Base-by-base conservation (phyloP, 1,140 invertebrate genomes). In the Pseudomyrmex cubaensis region DNA sequence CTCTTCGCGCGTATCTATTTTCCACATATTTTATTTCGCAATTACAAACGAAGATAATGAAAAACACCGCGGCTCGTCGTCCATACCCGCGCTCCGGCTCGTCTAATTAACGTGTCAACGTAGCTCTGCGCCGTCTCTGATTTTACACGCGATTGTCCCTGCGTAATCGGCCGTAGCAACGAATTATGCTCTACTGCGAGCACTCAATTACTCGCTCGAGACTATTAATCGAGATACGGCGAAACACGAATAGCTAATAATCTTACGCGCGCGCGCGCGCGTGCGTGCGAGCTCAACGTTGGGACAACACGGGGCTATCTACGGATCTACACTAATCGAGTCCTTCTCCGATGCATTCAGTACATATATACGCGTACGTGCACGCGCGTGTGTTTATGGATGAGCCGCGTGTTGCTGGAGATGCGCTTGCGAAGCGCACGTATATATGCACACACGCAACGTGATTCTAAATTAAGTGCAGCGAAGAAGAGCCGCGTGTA, bases 271-370 rank as follows among this genome's bases (percentile, higher is more conserved):
- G 69, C 48, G 50, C 48, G 13, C 73, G 61, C 57, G n/a, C 20
- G 25, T 50, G 67, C 35, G 35, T 59, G 77, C 77, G 63, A 88
- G 86, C 78, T 17, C 83, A 80, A 67, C 87, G 73, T 76, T 82
- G 84, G 76, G 66, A 86, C 35, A 35, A 35, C 86, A 69, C 84
- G 74, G 57, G 66, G 48, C 84, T 89, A 89, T 89, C 88, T 59
- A 44, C 44, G 70, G 87, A 89, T 89, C 85, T 86, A 70, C 87
- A 84, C 84, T 89, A 88, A 89, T 89, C 88, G 88, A 84, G 84
- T 74, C 72, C 80, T 76, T 46, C 35, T 35, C 56, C 64, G 85
- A 82, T 86, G 50, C 84, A 74, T 50, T 72, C 50, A 66, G 83
- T 82, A 62, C 52, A 15, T 35, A 35, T 66, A 85, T 66, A 85